Conservation (phyloP, 2,113 vertebrate genomes). For the Zosterops pallidus region DNA sequence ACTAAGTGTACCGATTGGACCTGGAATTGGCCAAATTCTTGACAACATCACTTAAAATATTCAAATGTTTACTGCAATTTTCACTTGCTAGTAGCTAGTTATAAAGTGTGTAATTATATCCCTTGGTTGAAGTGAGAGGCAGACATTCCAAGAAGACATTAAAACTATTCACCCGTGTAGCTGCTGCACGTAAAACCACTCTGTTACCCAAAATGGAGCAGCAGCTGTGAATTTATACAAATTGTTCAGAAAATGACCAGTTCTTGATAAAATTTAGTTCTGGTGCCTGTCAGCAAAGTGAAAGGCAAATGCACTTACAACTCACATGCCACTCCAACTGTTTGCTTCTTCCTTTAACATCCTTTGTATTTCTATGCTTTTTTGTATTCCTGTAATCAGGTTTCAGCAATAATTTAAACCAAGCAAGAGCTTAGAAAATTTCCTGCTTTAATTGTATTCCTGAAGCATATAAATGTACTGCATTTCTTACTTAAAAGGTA, state of each 20-base stretch:
- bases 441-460: background rate
- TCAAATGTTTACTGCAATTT: conserved; percentile 6
- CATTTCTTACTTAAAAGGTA: background rate
- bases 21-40: background rate
- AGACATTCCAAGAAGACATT: background rate
- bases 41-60: background rate
- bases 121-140: background rate
- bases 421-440: background rate
- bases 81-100: background rate
- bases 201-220: background rate
- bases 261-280: background rate
- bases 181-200: background rate
- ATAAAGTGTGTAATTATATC: background rate
- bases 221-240: background rate
- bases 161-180: background rate
- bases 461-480: background rate
- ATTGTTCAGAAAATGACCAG: background rate
- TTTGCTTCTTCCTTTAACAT: background rate
- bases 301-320: background rate
- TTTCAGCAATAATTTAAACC: background rate
- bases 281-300: background rate
- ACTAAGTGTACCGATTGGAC: background rate
- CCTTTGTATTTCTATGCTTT: background rate
- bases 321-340: fast-evolving
- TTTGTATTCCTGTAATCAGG: background rate